Evolutionary conservation across 2,888 invertebrate genomes (phyloP).

Genomic region (Bhutanitis thaidina): DNA sequence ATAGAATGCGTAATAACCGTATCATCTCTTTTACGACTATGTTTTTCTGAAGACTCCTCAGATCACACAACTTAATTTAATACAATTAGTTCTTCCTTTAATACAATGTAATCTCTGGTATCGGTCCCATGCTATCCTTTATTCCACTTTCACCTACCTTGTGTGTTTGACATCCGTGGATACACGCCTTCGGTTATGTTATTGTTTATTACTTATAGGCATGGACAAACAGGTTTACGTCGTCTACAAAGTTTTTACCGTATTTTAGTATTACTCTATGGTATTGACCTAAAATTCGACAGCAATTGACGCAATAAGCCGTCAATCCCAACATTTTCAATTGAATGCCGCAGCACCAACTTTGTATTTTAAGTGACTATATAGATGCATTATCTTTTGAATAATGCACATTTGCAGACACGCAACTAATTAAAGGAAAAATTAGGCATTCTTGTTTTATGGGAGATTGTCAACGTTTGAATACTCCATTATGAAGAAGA

Average conservation of each 20-base stretch:
- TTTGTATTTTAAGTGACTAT: neutral
- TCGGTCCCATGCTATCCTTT: no score
- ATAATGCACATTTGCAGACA: neutral
- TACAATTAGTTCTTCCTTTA: no score
- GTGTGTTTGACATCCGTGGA: neutral
- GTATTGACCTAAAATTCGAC: neutral
- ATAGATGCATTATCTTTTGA: slow-evolving; percentile 75
- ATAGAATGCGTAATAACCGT: no score
- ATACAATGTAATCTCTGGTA: no score
- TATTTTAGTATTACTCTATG: no score
- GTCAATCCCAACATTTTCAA: neutral
- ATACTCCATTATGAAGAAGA: no score
- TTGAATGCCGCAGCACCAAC: neutral
- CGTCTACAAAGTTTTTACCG: neutral
- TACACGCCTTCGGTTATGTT: neutral
- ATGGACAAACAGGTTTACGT: neutral
- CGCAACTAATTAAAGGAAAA: neutral
- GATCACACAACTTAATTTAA: no score
- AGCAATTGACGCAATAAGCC: neutral
- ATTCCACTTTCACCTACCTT: neutral
- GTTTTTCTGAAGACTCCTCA: no score
- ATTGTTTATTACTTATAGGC: neutral
- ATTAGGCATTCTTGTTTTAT: neutral
- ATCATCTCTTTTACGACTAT: no score
- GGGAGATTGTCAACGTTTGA: no score